Evolutionary conservation across 2,113 vertebrate genomes (phyloP), one percentile per base, ranked within the genome.

Genomic region (Dolichallabes microphthalmus): DNA sequence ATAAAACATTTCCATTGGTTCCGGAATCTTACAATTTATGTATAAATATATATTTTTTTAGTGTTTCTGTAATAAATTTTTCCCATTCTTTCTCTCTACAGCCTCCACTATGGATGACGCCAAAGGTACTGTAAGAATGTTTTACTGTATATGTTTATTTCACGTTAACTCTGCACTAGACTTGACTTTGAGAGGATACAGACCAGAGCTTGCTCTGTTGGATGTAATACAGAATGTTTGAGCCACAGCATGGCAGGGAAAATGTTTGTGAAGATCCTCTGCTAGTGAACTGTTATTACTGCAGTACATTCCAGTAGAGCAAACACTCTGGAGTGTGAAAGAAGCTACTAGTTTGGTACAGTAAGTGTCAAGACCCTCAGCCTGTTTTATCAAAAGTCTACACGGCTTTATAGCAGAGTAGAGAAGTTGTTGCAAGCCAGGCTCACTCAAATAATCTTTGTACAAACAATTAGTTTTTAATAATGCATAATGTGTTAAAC

Each of bases 111-210:
- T 89, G 87, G 89, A 92, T 32, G 82, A 90, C 0, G 87, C 87
- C 61, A 89, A 90, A 78, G 94, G 94, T 95, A n/a, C n/a, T n/a
- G n/a, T n/a, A 92, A 61, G 90, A 63, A 79, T 84, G 85, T 84
- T 78, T 85, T 73, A 78, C 85, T 30, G 57, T 20, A 58, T 50
- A 9, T n/a, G 55, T 85, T 75, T 76, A n/a, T 8, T 27, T 74
- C 45, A 71, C 55, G 22, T 17, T 10, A 83, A 61, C 32, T 63
- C 74, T 30, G 25, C 55, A 30, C 8, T 19, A 32, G 85, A 53
- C 63, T 53, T n/a, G 75, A 69, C 73, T 60, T 61, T 82, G 61
- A 86, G 11, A 50, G 7, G 53, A 35, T 86, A 76, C 39, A 74
- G 55, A 15, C 2, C 27, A 73, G 10, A 5, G 12, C 14, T 22